Evolutionary conservation across 2,888 invertebrate genomes (phyloP).

Genomic region (Celastrina argiolus): DNA sequence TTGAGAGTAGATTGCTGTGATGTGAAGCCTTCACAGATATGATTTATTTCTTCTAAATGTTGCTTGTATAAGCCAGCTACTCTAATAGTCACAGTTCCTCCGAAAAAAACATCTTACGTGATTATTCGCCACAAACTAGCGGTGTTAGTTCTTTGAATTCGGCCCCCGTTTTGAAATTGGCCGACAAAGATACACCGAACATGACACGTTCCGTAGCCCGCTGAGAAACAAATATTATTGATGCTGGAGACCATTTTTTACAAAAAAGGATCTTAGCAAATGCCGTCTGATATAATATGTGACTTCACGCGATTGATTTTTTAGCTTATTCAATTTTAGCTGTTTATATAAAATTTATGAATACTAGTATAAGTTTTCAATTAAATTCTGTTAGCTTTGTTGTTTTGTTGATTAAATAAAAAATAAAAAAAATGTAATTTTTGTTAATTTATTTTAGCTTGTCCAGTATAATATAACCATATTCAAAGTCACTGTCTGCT

Average conservation of each 20-base stretch:
- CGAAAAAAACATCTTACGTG: neutral
- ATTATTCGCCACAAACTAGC: conserved; percentile 6
- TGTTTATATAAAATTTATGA: neutral
- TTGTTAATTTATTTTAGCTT: too few relatives aligned
- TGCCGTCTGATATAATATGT: neutral
- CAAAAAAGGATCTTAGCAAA: neutral
- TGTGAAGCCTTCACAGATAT: too few relatives aligned
- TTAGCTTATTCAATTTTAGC: neutral
- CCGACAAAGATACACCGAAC: conserved; percentile 12
- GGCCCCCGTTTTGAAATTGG: conserved; percentile 8
- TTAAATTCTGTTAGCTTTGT: neutral
- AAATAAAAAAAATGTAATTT: too few relatives aligned
- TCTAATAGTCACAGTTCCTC: neutral
- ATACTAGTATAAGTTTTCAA: neutral
- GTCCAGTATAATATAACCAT: too few relatives aligned
- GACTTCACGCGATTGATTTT: neutral
- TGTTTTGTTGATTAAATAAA: too few relatives aligned
- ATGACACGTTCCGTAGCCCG: conserved; percentile 9
- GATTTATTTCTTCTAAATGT: neutral
- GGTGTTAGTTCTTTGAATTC: neutral
- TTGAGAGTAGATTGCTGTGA: too few relatives aligned
- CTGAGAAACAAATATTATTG: conserved; percentile 14
- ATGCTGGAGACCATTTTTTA: neutral
- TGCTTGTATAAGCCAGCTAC: neutral
- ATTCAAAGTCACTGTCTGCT: neutral